Conservation (phyloP, 2,113 vertebrate genomes). For the Pyxicephalus adspersus region DNA sequence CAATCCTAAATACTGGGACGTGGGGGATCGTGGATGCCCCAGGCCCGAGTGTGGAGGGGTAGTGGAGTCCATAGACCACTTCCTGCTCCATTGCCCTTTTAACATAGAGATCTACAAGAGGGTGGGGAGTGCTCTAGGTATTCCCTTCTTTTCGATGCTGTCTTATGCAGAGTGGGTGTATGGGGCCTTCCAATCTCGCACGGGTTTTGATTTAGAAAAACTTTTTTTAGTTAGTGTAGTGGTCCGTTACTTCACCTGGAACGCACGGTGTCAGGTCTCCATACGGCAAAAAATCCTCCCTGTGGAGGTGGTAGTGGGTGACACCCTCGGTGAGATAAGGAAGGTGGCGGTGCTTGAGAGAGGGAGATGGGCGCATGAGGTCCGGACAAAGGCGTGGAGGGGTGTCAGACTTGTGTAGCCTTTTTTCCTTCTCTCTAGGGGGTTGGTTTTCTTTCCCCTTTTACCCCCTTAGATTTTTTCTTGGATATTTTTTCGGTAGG, state of each 20-base stretch:
- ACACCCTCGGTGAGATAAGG: neutral
- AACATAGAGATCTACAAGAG: no score
- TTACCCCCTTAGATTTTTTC: no score
- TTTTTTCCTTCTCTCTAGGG: no score
- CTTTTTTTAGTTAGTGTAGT: neutral
- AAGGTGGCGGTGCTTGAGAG: neutral
- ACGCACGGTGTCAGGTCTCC: neutral
- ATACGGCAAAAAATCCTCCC: neutral
- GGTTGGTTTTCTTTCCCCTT: no score
- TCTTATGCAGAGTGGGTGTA: no score
- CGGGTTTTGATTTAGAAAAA: neutral
- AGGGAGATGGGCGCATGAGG: no score
- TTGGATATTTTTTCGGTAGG: no score
- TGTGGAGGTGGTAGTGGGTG: neutral
- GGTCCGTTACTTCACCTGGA: neutral
- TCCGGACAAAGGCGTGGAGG: no score
- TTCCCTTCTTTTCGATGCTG: no score
- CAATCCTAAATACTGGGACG: neutral
- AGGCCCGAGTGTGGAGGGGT: neutral
- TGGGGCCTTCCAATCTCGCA: no score
- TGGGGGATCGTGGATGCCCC: neutral
- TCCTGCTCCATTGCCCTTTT: neutral
- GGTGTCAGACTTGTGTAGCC: no score
- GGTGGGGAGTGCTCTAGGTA: no score
- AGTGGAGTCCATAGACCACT: neutral